Evolutionary conservation across 2,888 invertebrate species (phyloP).

Genomic region (Nephrotoma appendiculata): DNA sequence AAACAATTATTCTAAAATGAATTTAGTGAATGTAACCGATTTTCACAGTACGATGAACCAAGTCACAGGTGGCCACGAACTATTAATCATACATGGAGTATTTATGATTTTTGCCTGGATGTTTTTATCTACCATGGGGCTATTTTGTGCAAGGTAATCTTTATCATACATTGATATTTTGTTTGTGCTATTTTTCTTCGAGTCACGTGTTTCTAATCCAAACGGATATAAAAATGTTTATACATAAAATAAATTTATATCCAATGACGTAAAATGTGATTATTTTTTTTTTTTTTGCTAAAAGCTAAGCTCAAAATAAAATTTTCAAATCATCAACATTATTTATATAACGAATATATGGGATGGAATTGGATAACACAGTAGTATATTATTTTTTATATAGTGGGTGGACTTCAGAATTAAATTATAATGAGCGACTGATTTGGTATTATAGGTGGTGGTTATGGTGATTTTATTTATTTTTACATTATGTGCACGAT

Average conservation of each 20-base stretch:
- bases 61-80: background rate
- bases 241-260: background rate
- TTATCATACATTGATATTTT: background rate
- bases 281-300: no score
- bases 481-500: background rate
- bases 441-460: background rate
- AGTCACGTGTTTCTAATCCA: background rate
- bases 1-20: background rate
- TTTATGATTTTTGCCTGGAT: background rate
- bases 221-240: no score
- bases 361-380: no score
- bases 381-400: no score
- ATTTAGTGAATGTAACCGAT: background rate
- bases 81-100: background rate
- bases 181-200: background rate
- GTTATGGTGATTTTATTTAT: background rate
- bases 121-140: background rate
- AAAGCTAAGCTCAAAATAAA: background rate
- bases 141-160: background rate
- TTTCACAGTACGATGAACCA: background rate
- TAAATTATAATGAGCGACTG: background rate
- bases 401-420: no score
- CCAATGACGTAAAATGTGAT: background rate
- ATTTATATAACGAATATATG: background rate
- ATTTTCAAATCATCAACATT: background rate